Base-by-base conservation (phyloP, 2,113 vertebrate genomes). In the Dromaius novaehollandiae region DNA sequence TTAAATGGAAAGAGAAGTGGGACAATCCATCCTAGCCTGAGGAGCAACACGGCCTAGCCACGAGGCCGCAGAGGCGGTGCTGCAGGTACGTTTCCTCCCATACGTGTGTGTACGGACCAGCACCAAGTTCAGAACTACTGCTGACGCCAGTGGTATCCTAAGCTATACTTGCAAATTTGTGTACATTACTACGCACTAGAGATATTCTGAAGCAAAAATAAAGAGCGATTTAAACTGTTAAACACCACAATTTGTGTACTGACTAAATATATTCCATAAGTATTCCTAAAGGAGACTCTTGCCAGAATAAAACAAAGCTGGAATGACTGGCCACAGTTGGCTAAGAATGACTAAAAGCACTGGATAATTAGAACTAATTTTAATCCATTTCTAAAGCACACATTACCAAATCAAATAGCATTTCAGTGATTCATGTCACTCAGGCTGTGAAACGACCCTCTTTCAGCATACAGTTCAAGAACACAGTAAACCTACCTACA, bases 71-170 rank as follows among this genome's bases (percentile, higher is more conserved):
- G 55, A 61, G 40, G 32, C 0, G 0, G 60, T 30, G 63, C 44
- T 53, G 53, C 71, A 77, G 53, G 58, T 18, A 86, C 4, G 0
- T 38, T 50, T n/a, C 19, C 68, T 83, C 68, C 68, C 42, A 46
- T 15, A 12, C 0, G 0, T 2, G 1, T 21, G 21, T 50, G 11
- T 3, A 12, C 14, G 26, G 51, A 76, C 36, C 60, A 2, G 1
- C 51, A 25, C 20, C 18, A 17, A 50, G 36, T 71, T 80, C 86
- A 40, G 36, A 86, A 48, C 64, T 68, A 36, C 71, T 78, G 81
- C 91, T 89, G 74, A 60, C 8, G 5, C 24, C 91, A 87, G 70
- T 1, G 0, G 24, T 4, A 96, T 26, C 85, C 53, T 73, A 95
- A 65, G 7, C n/a, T 51, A 56, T 38, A 50, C 34, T 0, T 5